Base-by-base conservation (phyloP, 2,888 invertebrate species). In the Kuschelorhynchus macadamiae region DNA sequence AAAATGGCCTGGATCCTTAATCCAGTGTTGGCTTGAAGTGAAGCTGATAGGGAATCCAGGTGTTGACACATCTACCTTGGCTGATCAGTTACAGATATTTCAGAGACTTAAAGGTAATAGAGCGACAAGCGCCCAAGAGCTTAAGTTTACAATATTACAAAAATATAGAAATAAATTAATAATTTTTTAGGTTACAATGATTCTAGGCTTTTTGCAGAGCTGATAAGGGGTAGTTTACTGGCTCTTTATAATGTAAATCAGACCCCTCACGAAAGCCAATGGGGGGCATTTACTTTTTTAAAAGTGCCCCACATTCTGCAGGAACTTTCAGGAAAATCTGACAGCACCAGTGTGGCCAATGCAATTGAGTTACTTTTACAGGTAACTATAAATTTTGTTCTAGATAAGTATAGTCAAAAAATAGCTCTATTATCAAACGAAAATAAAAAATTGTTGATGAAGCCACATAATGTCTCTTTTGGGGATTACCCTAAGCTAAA, bases 231-330 rank as follows among this genome's bases (percentile, higher is more conserved):
- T 0, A 94, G 95, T 77, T 90, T 97, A 66, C 90, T 97, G 78
- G 94, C 95, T n/a, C 84, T 97, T 2, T 92, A 95, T 78, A 95
- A 96, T 82, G 92, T 92, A 0, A 91, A 91, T 55, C 93, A 92
- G 74, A 92, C 92, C 25, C 89, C 91, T 7, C 92, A 93, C 75
- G 96, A 96, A 78, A 91, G 95, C 2, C 90, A 95, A 77, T 97
- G 97, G 96, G 95, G 95, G 11, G 96, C 97, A 8, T 96, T 97
- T 80, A 94, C 94, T 0, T 97, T 96, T 80, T 87, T 97, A 7
- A 97, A 97, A 86, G 90, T 97, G 53, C 95, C 95, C 0, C 90
- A 92, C 77, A 90, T 95, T 47, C 86, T 96, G 46, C 89, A 78
- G 33, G 79, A 81, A 69, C 66, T 82, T 42, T 75, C 79, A 0